Conservation (phyloP, 2,797 vertebrate species). For the Sebastes hopkinsi region DNA sequence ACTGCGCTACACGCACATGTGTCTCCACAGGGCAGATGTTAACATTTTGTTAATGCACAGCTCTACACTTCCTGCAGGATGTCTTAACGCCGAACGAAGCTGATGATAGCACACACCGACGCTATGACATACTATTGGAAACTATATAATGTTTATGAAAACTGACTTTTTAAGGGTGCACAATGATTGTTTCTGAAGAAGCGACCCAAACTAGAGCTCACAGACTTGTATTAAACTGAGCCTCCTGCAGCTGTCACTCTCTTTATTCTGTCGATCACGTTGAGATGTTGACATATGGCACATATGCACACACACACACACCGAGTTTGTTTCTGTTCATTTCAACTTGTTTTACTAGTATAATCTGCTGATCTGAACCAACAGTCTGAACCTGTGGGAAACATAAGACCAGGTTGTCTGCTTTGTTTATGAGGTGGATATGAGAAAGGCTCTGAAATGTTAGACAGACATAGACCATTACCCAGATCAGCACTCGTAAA, state of each 20-base stretch:
- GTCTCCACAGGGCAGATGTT: constrained; percentile 47
- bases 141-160: constrained; percentile 23
- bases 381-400: constrained; percentile 32
- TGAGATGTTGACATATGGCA: constrained; percentile 36
- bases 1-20: neutral
- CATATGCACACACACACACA: neutral
- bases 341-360: constrained; percentile 22
- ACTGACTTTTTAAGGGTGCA: constrained; percentile 3
- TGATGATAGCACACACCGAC: constrained; percentile 16
- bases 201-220: neutral
- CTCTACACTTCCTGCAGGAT: constrained; percentile 20
- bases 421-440: constrained; percentile 67
- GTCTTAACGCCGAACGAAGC: constrained; percentile 22
- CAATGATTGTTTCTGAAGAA: constrained; percentile 6
- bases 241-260: constrained; percentile 40
- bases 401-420: constrained; percentile 47
- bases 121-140: neutral
- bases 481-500: constrained; percentile 76
- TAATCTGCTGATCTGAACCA: constrained; percentile 21
- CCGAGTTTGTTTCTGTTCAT: constrained; percentile 1
- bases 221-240: constrained; percentile 11
- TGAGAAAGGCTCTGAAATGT: constrained; percentile 73
- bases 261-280: constrained; percentile 10
- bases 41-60: constrained; percentile 31
- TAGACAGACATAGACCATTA: constrained; percentile 75